phyloP scores from a whole-genome alignment of 2,797 vertebrate genomes.

The Chrysocyon brachyurus region DNA sequence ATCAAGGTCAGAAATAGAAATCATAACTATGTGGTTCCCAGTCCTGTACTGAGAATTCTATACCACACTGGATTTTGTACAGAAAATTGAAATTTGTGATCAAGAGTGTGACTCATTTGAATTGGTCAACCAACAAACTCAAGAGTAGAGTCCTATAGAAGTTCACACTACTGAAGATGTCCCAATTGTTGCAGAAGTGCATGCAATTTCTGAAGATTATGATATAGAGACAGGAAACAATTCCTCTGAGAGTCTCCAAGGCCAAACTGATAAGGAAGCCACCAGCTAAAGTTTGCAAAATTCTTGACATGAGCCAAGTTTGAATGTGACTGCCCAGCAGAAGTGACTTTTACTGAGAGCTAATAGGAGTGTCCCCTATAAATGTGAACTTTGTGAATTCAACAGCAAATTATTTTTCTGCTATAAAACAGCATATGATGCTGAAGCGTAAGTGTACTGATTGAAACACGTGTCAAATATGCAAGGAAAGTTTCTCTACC shows the following conservation, averaged over 20 bases:
- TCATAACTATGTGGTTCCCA: conserved; percentile 78
- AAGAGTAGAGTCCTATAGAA: conserved; percentile 89
- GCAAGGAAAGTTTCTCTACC: conserved; percentile 90
- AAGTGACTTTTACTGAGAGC: conserved; percentile 91
- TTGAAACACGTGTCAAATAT: conserved; percentile 88
- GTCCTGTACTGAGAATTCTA: conserved; percentile 82
- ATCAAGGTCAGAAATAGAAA: conserved; percentile 79
- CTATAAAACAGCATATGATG: conserved; percentile 91
- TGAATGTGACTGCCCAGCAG: conserved; percentile 89
- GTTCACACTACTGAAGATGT: conserved; percentile 89
- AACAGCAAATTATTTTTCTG: conserved; percentile 92
- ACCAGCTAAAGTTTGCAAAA: conserved; percentile 88
- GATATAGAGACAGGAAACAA: conserved; percentile 90
- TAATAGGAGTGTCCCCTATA: conserved; percentile 91
- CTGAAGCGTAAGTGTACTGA: conserved; percentile 89
- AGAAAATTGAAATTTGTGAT: conserved; percentile 89
- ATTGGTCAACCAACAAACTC: conserved; percentile 86
- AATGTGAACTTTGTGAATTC: conserved; percentile 91
- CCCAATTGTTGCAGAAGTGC: conserved; percentile 88
- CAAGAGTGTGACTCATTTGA: conserved; percentile 89
- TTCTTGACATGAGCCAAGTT: conserved; percentile 88
- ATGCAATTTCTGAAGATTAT: conserved; percentile 88
- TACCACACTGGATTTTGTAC: conserved; percentile 78
- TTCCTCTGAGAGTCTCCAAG: conserved; percentile 89
- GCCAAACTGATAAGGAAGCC: conserved; percentile 89